These are phyloP conservation scores for Pteromalus puparum DNA, from an alignment of 1,140 invertebrate genomes.

Conservation along the genomic window DNA sequence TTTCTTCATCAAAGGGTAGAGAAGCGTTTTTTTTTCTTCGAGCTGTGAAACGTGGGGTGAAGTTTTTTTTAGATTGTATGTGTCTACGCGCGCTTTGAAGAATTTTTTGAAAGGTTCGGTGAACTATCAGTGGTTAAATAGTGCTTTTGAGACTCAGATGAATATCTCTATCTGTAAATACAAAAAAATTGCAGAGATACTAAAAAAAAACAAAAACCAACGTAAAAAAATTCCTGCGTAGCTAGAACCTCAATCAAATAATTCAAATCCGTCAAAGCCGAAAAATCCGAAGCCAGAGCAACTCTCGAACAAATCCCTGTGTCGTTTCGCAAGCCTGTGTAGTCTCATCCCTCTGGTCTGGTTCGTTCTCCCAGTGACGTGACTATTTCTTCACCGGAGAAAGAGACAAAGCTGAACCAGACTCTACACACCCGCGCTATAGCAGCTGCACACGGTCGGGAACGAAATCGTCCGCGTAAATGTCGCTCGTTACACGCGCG, in stretches of 20 bases:
- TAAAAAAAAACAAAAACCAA: too few species aligned
- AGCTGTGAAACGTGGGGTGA: too few species aligned
- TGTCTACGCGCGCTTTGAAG: too few species aligned
- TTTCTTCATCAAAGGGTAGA: constrained; percentile 12
- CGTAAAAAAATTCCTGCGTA: background rate
- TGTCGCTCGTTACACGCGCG: background rate
- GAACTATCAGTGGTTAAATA: too few species aligned
- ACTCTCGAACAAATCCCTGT: background rate
- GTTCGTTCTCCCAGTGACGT: background rate
- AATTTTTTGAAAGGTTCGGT: too few species aligned
- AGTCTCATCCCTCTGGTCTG: background rate
- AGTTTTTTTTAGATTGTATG: too few species aligned
- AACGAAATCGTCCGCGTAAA: background rate
- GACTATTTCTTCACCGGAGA: background rate
- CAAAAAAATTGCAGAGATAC: too few species aligned
- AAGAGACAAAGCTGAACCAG: background rate
- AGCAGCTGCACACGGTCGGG: background rate
- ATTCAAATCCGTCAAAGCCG: background rate
- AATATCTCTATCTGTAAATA: too few species aligned
- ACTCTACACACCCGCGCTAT: too few species aligned
- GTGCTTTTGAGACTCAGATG: too few species aligned
- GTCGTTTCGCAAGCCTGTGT: background rate
- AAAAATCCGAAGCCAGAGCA: background rate
- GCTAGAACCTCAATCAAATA: background rate
- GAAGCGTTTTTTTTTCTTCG: background rate